Evolutionary conservation across 2,888 invertebrate species (phyloP).

Genomic region (Trileptium ribeirensis): DNA sequence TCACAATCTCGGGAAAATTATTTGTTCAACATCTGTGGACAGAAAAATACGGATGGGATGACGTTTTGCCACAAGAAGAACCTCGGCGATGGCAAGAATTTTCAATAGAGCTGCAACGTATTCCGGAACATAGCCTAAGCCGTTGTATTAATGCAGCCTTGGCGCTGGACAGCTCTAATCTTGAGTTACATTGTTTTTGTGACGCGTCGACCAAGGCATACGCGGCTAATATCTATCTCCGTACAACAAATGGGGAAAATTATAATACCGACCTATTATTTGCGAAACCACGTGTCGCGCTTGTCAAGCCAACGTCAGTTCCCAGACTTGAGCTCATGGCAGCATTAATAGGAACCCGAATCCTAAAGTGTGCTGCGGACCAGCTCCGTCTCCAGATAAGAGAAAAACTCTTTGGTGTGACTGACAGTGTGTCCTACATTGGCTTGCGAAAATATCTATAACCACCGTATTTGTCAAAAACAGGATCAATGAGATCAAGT

Average conservation of each 20-base stretch:
- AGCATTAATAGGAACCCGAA: constrained; percentile 26
- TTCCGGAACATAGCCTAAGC: neutral
- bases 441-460: constrained; percentile 26
- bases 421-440: constrained; percentile 33
- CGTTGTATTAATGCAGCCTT: neutral
- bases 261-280: too few species aligned
- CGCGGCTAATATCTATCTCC: constrained; percentile 34
- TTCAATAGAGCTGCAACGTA: neutral
- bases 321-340: constrained; percentile 29
- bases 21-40: constrained; percentile 42
- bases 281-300: constrained; percentile 37
- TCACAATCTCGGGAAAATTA: constrained; percentile 33
- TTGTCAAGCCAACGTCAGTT: constrained; percentile 31
- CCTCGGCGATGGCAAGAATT: neutral
- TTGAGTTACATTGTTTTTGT: constrained; percentile 30
- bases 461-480: constrained; percentile 36
- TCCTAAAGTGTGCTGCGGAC: constrained; percentile 22
- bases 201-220: constrained; percentile 39
- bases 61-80: constrained; percentile 23
- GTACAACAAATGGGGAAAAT: too few species aligned
- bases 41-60: constrained; percentile 38
- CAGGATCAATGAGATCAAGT: constrained; percentile 37
- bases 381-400: constrained; percentile 33
- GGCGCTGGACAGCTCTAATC: neutral
- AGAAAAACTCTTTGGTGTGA: constrained; percentile 31